These are phyloP conservation scores for Psix sp. DNA, from an alignment of 1,140 invertebrate genomes.

Conservation along the genomic window DNA sequence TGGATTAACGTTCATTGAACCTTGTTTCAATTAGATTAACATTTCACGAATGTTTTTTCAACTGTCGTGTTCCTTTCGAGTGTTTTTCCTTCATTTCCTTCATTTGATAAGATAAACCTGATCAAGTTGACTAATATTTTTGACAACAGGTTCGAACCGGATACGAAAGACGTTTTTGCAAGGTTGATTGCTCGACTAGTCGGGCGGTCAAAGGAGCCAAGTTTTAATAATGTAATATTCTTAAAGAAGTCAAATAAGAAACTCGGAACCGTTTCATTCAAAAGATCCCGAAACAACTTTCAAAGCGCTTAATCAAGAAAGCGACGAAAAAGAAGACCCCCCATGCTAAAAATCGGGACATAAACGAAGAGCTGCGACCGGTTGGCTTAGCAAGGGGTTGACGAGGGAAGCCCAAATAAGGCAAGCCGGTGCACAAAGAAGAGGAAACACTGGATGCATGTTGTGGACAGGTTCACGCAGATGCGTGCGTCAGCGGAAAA, in stretches of 20 bases:
- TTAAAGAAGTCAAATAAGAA: constrained; percentile 8
- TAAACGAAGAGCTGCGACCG: constrained; percentile 9
- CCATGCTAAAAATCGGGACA: constrained; percentile 18
- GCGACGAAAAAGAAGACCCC: constrained; percentile 30
- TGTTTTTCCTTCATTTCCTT: too few relatives aligned
- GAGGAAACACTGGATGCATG: constrained; percentile 66
- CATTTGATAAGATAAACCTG: too few relatives aligned
- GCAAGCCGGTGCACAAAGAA: constrained; percentile 66
- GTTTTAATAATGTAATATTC: constrained; percentile 2
- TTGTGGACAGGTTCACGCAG: constrained; percentile 59
- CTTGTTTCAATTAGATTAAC: too few relatives aligned
- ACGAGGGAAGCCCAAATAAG: constrained; percentile 64
- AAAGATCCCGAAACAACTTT: constrained; percentile 30
- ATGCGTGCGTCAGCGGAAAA: constrained; percentile 60
- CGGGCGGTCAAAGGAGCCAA: too few relatives aligned
- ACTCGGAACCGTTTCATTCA: constrained; percentile 34
- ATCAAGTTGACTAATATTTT: too few relatives aligned
- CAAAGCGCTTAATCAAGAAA: constrained; percentile 38
- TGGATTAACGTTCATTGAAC: too few relatives aligned
- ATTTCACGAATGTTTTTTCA: too few relatives aligned
- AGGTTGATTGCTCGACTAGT: constrained; percentile 2
- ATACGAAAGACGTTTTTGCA: too few relatives aligned
- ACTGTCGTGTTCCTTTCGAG: too few relatives aligned
- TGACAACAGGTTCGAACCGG: too few relatives aligned
- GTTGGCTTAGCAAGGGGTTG: constrained; percentile 22